A percentile compares a stretch with the other conserved stretches of the same genome.
Evolutionary conservation across 2,797 vertebrate species (phyloP).

Genomic region (Poeciliopsis presidionis): DNA sequence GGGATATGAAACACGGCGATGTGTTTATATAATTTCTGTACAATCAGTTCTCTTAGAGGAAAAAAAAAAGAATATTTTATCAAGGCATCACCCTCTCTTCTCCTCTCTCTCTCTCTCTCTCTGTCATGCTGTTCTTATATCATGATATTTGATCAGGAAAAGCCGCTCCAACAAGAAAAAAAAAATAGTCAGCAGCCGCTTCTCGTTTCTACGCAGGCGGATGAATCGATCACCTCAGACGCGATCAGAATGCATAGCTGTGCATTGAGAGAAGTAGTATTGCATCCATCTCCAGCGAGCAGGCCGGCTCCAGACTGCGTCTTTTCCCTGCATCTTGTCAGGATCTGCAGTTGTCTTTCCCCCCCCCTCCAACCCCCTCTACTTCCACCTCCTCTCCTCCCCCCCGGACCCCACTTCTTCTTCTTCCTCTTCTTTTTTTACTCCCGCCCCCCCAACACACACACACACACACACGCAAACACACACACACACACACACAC

Average conservation of each 20-base stretch:
- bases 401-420: constrained; percentile 15
- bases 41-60: constrained; percentile 34
- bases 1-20: constrained; percentile 32
- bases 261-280: constrained; percentile 53
- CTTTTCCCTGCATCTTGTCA: constrained; percentile 67
- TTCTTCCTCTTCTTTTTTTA: not conserved
- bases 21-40: constrained; percentile 51
- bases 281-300: constrained; percentile 52
- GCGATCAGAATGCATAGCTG: constrained; percentile 50
- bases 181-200: constrained; percentile 30
- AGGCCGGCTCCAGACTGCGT: constrained; percentile 69
- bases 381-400: not conserved
- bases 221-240: constrained; percentile 37
- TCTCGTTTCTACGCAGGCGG: constrained; percentile 42
- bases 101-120: not conserved
- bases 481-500: too few species aligned
- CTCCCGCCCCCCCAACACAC: not conserved
- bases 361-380: not conserved
- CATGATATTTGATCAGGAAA: not conserved
- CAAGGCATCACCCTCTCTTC: not conserved
- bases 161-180: constrained; percentile 25
- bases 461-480: too few species aligned
- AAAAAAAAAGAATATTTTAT: constrained; percentile 1
- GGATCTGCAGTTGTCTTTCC: constrained; percentile 70
- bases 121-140: not conserved